These are phyloP conservation scores for Muntiacus reevesi DNA, from an alignment of 2,113 vertebrate species.

Conservation along the genomic window DNA sequence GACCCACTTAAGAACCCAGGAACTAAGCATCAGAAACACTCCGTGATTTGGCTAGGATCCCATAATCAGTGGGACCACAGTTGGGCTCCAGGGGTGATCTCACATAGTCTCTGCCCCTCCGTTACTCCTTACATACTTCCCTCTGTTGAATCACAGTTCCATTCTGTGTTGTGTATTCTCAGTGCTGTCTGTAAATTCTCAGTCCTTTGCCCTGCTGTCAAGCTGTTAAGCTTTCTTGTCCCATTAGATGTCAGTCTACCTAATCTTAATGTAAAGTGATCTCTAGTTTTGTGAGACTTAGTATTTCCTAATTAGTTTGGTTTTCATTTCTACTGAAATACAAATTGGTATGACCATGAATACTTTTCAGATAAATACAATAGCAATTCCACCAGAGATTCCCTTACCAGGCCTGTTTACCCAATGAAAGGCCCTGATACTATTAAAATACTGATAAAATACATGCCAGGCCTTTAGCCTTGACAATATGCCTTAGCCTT, in stretches of 20 bases:
- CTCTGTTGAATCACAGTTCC: not conserved
- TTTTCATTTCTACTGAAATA: conserved; percentile 20
- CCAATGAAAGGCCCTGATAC: not conserved
- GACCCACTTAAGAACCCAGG: not conserved
- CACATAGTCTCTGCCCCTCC: not conserved
- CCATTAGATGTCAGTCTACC: not conserved
- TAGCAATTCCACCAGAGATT: not conserved
- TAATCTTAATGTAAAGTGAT: not conserved
- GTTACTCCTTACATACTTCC: not conserved
- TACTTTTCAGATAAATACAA: not conserved
- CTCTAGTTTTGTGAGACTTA: not conserved
- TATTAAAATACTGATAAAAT: not conserved
- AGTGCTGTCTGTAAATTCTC: not conserved
- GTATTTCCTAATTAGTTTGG: not conserved
- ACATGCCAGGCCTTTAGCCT: not conserved
- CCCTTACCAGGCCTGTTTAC: not conserved
- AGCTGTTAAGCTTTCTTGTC: not conserved
- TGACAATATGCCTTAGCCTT: not conserved
- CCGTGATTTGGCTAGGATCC: not conserved
- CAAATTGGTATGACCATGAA: not conserved
- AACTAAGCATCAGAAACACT: not conserved
- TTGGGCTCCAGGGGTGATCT: not conserved
- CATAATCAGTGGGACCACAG: not conserved
- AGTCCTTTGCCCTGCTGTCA: not conserved
- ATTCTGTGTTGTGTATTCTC: not conserved